Conservation (phyloP, 2,888 invertebrate genomes). For the Loripinus fragilis region DNA sequence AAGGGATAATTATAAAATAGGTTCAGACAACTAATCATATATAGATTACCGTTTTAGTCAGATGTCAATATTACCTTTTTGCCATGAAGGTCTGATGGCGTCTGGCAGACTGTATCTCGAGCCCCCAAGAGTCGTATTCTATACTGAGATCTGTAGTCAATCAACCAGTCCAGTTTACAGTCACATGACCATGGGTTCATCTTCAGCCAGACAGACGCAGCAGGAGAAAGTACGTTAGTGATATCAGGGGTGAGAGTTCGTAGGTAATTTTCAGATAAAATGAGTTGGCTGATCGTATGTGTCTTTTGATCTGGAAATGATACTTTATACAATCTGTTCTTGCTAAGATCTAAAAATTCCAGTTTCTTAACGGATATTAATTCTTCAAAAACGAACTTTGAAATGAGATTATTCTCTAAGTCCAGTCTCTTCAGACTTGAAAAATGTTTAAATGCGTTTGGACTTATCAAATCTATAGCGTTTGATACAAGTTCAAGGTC, state of each 20-base stretch:
- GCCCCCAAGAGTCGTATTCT: constrained; percentile 53
- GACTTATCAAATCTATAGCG: constrained; percentile 55
- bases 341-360: constrained; percentile 60
- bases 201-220: constrained; percentile 55
- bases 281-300: constrained; percentile 53
- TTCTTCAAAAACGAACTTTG: constrained; percentile 61
- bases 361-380: constrained; percentile 59
- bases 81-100: constrained; percentile 55
- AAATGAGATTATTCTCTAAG: constrained; percentile 64
- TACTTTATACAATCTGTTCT: constrained; percentile 56
- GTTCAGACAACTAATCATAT: too few relatives aligned
- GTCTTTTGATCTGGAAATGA: constrained; percentile 49
- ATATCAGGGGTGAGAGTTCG: constrained; percentile 54
- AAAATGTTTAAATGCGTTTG: constrained; percentile 64
- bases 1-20: too few relatives aligned
- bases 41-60: too few relatives aligned
- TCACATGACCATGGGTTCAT: constrained; percentile 73
- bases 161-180: constrained; percentile 67
- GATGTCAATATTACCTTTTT: constrained; percentile 62
- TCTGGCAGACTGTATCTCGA: constrained; percentile 59
- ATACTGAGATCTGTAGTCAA: constrained; percentile 44
- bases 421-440: constrained; percentile 61
- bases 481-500: constrained; percentile 67
- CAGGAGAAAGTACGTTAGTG: constrained; percentile 54
- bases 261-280: constrained; percentile 59